Conservation (phyloP, 2,888 invertebrate species). For the Megamerina dolium region DNA sequence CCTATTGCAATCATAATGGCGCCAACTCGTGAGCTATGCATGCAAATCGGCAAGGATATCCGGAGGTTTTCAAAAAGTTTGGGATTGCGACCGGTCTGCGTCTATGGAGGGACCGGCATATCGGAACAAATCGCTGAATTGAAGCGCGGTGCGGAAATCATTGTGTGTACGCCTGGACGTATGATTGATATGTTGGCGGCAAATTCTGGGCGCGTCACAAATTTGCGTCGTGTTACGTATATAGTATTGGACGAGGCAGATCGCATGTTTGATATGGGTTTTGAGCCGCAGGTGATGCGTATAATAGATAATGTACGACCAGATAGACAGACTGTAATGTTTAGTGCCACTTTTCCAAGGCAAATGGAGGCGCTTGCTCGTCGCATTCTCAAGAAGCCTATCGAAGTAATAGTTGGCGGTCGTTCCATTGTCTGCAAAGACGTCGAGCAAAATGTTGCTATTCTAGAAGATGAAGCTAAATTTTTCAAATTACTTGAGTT, state of each 20-base stretch:
- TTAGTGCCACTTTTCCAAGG: constrained; percentile 97
- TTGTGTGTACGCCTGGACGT: constrained; percentile 97
- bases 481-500: constrained; percentile 95
- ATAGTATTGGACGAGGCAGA: constrained; percentile 98
- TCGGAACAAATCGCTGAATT: constrained; percentile 89
- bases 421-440: constrained; percentile 96
- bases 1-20: constrained; percentile 97
- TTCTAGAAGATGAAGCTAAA: constrained; percentile 94
- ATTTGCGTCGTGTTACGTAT: constrained; percentile 92
- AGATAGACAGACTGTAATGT: constrained; percentile 97
- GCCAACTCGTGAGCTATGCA: constrained; percentile 94
- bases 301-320: constrained; percentile 96
- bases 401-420: constrained; percentile 96
- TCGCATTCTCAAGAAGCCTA: constrained; percentile 86
- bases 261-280: constrained; percentile 99
- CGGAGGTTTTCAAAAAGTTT: constrained; percentile 88
- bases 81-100: constrained; percentile 84
- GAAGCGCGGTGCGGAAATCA: constrained; percentile 94
- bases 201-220: constrained; percentile 96
- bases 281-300: constrained; percentile 77
- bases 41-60: constrained; percentile 98
- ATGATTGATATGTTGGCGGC: constrained; percentile 99
- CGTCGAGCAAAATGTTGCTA: constrained; percentile 89
- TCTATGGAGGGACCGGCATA: constrained; percentile 97
- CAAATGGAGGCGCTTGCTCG: constrained; percentile 98